These are phyloP conservation scores for Hirtodrosophila confusa DNA, from an alignment of 2,888 invertebrate genomes.

Conservation along the genomic window DNA sequence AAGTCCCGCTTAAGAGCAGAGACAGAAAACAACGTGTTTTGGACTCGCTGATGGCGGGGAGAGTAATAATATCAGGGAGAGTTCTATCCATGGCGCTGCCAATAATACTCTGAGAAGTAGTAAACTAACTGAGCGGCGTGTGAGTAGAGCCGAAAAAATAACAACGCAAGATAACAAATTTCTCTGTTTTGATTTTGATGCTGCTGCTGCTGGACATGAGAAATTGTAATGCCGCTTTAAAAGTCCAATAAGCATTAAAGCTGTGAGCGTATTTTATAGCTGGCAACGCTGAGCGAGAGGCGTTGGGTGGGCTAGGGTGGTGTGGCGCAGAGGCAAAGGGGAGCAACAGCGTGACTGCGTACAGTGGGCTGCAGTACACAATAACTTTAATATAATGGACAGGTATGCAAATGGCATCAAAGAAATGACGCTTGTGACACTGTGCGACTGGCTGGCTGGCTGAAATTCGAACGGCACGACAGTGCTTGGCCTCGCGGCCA, in stretches of 20 bases:
- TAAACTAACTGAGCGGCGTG: conserved; percentile 60
- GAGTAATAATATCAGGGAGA: conserved; percentile 62
- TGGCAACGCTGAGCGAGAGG: conserved; percentile 55
- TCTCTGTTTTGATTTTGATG: conserved; percentile 73
- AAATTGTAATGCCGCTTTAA: conserved; percentile 57
- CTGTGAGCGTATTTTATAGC: conserved; percentile 57
- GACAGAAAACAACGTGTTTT: conserved; percentile 29
- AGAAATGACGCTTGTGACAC: conserved; percentile 26
- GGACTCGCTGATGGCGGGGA: conserved; percentile 39
- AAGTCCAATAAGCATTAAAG: conserved; percentile 68
- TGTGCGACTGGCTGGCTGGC: conserved; percentile 45
- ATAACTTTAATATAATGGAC: conserved; percentile 4
- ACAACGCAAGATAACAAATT: conserved; percentile 71
- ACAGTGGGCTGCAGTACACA: conserved; percentile 40
- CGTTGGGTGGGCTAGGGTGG: conserved; percentile 15
- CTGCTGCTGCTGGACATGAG: conserved; percentile 64
- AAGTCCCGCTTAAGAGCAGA: conserved; percentile 77
- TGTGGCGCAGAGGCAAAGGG: conserved; percentile 18
- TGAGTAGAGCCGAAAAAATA: conserved; percentile 49
- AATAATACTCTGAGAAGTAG: conserved; percentile 64
- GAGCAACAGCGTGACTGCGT: conserved; percentile 8
- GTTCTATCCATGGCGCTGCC: conserved; percentile 44
- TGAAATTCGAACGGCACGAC: conserved; percentile 71
- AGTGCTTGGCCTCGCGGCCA: conserved; percentile 55
- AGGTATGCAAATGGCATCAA: not conserved